Evolutionary conservation across 2,888 invertebrate species (phyloP).

Genomic region (Amitus sp.): DNA sequence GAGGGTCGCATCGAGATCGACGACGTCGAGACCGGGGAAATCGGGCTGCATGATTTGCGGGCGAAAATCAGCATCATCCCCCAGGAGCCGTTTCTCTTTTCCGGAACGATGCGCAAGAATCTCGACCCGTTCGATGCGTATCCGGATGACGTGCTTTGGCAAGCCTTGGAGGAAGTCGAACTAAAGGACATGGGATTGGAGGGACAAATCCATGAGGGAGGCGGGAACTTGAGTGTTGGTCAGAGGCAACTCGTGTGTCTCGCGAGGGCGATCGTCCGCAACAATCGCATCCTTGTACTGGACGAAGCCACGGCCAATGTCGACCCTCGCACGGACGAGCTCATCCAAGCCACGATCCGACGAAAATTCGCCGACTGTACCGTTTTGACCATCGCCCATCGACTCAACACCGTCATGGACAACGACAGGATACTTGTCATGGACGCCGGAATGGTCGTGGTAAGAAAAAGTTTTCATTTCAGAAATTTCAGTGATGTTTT

Average conservation of each 20-base stretch:
- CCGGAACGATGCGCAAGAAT: no score
- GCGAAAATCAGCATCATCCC: no score
- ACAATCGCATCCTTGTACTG: slow-evolving; percentile 77
- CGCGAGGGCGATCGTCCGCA: slow-evolving; percentile 79
- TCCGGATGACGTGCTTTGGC: no score
- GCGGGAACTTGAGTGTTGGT: slow-evolving; percentile 81
- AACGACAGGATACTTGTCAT: slow-evolving; percentile 87
- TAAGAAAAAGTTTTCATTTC: no score
- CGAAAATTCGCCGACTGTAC: slow-evolving; percentile 81
- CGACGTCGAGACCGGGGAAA: no score
- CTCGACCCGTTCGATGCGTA: no score
- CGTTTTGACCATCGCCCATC: slow-evolving; percentile 87
- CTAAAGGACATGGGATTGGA: slow-evolving; percentile 77
- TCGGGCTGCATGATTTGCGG: no score
- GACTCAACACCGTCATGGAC: slow-evolving; percentile 89
- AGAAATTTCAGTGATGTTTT: no score
- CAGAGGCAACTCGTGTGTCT: slow-evolving; percentile 82
- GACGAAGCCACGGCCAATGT: slow-evolving; percentile 90
- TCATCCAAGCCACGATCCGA: slow-evolving; percentile 83
- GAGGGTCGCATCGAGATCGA: no score
- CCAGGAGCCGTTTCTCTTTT: no score
- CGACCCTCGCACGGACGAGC: slow-evolving; percentile 80
- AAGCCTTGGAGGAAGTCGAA: slow-evolving; percentile 84
- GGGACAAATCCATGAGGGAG: slow-evolving; percentile 78
- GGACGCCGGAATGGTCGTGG: slow-evolving; percentile 77